A percentile compares a stretch with the other conserved stretches of the same genome.
Conservation (phyloP, 2,797 vertebrate species). For the Lacerta bilineata region DNA sequence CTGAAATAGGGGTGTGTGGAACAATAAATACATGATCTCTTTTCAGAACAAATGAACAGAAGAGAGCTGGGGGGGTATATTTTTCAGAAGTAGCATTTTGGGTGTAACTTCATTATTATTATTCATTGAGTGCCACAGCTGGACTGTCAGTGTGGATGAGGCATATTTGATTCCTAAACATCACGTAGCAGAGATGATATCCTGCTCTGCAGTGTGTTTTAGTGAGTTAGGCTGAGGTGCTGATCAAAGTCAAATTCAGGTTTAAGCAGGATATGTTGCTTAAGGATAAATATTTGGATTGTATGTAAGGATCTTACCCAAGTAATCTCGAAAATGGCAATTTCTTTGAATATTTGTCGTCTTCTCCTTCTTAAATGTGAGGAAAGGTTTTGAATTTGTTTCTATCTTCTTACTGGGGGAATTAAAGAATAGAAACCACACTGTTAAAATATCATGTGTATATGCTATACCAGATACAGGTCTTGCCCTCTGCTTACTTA, state of each 20-base stretch:
- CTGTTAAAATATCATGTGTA: background rate
- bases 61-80: background rate
- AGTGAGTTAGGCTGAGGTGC: background rate
- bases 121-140: background rate
- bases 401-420: background rate
- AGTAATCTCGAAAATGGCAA: background rate
- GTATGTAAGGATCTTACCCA: background rate
- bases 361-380: background rate
- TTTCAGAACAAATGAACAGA: background rate
- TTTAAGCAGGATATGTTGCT: background rate
- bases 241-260: background rate
- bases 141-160: background rate
- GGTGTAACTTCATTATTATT: background rate
- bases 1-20: background rate
- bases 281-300: background rate
- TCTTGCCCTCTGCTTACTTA: background rate
- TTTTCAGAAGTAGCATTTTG: slow-evolving; percentile 10
- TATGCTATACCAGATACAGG: background rate
- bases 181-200: background rate
- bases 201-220: background rate
- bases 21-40: background rate
- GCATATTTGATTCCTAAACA: slow-evolving; percentile 3
- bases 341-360: background rate
- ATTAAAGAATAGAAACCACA: background rate
- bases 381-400: background rate